These are phyloP conservation scores for Drusus annulatus DNA, from an alignment of 1,140 invertebrate species.

Conservation along the genomic window DNA sequence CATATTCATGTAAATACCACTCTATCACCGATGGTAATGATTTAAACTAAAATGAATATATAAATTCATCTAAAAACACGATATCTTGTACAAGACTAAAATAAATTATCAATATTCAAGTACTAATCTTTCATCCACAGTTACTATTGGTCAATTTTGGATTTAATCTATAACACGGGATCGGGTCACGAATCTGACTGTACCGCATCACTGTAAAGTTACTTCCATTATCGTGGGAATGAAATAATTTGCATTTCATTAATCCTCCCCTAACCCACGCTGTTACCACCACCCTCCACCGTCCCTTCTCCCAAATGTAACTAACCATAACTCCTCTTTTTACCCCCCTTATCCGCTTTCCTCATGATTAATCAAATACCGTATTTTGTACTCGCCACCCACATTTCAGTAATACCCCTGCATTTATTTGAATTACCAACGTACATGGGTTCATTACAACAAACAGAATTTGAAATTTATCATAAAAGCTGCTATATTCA, in stretches of 20 bases:
- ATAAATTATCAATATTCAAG: no score
- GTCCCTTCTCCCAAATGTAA: not conserved
- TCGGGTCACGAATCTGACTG: not conserved
- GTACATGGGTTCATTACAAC: not conserved
- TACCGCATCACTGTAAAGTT: constrained; percentile 12
- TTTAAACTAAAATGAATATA: no score
- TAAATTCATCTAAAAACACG: no score
- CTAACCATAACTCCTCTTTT: not conserved
- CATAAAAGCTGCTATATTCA: no score
- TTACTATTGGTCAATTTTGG: no score
- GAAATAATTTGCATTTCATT: constrained; percentile 57
- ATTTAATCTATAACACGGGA: not conserved
- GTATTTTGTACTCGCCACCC: constrained; percentile 9
- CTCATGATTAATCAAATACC: constrained; percentile 28
- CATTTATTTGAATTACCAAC: constrained; percentile 35
- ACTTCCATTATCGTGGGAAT: constrained; percentile 53
- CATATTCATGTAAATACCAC: no score
- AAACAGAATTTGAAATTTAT: not conserved
- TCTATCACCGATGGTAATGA: no score
- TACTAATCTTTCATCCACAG: no score
- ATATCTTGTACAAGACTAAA: no score
- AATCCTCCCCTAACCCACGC: constrained; percentile 19
- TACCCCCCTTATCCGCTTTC: not conserved
- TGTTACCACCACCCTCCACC: not conserved
- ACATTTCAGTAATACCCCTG: not conserved